Evolutionary conservation across 2,113 vertebrate genomes (phyloP), one percentile per base, ranked within the genome.

Genomic region (Pithys albifrons): DNA sequence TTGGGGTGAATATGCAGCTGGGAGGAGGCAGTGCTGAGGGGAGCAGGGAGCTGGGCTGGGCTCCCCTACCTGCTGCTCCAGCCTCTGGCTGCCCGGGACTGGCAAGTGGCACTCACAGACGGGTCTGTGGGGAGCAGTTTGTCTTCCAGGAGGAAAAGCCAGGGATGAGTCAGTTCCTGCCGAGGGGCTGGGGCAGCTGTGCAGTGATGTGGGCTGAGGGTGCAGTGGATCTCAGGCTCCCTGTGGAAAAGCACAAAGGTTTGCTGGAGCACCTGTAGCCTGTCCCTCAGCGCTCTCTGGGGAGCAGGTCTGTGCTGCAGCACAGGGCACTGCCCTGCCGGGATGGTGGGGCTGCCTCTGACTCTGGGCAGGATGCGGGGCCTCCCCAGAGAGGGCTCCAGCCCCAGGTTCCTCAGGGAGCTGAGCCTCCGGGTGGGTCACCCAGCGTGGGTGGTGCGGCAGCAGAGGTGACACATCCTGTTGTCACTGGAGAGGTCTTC

Each of bases 261-360:
- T 37, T 35, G 13, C 62, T 5, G 57, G 27, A 45, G 48, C 31
- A 0, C 27, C 31, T 0, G 2, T 0, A 23, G 33, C 52, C 23
- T 4, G 4, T 9, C 27, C 57, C 72, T 17, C 19, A 8, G n/a
- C 14, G 0, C 19, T 29, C 14, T 24, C 5, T 2, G 52, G n/a
- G 41, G 45, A 57, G 17, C 28, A 3, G 57, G 7, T 12, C 31
- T 0, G 0, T 18, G 46, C 43, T 0, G 0, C 52, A 37, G 84
- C 52, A 2, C 3, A 0, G 48, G 54, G 69, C 31, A 0, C 37
- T 4, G 76, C 3, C 43, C 35, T 7, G 3, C 12, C 0, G 64
- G 10, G 39, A 2, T 13, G n/a, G 4, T 3, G 2, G 22, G n/a
- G 64, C 48, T 24, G 52, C 13, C 29, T 28, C 69, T 0, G 7